Percentiles rank a stretch among this genome's conserved stretches.
Evolutionary conservation across 2,113 vertebrate genomes (phyloP).

Genomic region (Datnioides undecimradiatus): DNA sequence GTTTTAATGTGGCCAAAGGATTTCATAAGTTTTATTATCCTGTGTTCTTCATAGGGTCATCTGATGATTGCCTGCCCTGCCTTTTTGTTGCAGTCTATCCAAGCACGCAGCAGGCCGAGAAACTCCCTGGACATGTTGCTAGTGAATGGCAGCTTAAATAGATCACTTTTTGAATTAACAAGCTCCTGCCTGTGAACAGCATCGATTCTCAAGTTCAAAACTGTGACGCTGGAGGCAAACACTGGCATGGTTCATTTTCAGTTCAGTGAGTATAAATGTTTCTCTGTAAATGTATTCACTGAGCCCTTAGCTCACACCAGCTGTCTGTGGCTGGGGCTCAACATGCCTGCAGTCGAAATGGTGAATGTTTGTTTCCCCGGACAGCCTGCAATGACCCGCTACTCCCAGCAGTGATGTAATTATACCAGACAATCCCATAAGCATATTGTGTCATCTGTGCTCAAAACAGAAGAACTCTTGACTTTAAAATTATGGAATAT

Average conservation of each 20-base stretch:
- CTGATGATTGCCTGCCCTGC: not conserved
- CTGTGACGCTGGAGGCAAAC: conserved; percentile 7
- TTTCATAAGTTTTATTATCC: not conserved
- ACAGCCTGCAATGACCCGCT: not conserved
- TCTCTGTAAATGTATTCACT: conserved; percentile 31
- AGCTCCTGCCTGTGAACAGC: not conserved
- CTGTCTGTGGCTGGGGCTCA: conserved; percentile 20
- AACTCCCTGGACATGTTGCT: not conserved
- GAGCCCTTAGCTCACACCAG: conserved; percentile 39
- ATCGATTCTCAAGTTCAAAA: not conserved
- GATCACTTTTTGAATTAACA: not conserved
- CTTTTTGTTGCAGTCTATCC: not conserved
- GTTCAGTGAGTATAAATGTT: conserved; percentile 30
- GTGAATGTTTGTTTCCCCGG: conserved; percentile 26
- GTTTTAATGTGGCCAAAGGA: not conserved
- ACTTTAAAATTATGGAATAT: conserved; percentile 21
- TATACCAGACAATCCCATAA: conserved; percentile 43
- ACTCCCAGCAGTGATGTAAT: conserved; percentile 50
- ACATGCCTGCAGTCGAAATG: conserved; percentile 27
- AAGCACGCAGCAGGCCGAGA: not conserved
- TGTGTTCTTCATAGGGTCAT: not conserved
- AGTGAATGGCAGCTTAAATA: not conserved
- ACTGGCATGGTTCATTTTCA: conserved; percentile 26
- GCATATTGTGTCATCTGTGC: conserved; percentile 32
- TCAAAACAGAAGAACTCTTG: conserved; percentile 4